Base-by-base conservation (phyloP, 1,140 invertebrate species). In the Papilio dardanus region DNA sequence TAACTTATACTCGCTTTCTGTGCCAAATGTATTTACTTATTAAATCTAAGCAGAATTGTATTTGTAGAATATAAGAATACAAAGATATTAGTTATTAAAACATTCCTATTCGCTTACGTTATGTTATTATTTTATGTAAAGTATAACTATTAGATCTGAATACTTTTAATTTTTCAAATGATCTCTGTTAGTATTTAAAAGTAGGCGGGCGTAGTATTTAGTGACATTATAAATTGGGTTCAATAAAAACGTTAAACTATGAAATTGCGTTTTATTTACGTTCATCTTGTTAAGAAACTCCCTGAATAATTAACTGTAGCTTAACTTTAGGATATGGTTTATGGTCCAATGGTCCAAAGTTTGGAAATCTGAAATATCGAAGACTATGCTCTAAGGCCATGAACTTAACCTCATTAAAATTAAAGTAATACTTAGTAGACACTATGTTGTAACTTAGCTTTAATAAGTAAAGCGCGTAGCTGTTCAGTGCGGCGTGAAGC, bases 171-270 rank as follows among this genome's bases (percentile, higher is more conserved):
- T 81, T 85, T 77, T 74, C 74, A 77, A 75, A 83, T 76, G 79
- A 87, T 87, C 83, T 87, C 81, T 84, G 74, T 78, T 89, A 90
- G 84, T 83, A 83, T 86, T n/a, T 86, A 81, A 82, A 78, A 54
- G 87, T 89, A 88, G 86, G 77, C 74, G 79, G 88, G 82, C 90
- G 88, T 91, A 88, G 86, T 87, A 87, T 84, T 78, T 79, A 82
- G 84, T 84, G 78, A 73, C 71, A 83, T 74, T 87, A 89, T 88
- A 83, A 87, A 88, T 93, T 91, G 84, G 86, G 88, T 91, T 91
- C 86, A 93, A 91, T 92, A 90, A 93, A 91, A 93, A 90, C 81
- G 88, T 92, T 91, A 92, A 86, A 81, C 88, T 86, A 87, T 87
- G 84, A 50, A 75, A 74, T 65, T 14, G 79, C 80, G 76, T 85